Conservation (phyloP, 2,888 invertebrate species). For the Lathronympha strigana region DNA sequence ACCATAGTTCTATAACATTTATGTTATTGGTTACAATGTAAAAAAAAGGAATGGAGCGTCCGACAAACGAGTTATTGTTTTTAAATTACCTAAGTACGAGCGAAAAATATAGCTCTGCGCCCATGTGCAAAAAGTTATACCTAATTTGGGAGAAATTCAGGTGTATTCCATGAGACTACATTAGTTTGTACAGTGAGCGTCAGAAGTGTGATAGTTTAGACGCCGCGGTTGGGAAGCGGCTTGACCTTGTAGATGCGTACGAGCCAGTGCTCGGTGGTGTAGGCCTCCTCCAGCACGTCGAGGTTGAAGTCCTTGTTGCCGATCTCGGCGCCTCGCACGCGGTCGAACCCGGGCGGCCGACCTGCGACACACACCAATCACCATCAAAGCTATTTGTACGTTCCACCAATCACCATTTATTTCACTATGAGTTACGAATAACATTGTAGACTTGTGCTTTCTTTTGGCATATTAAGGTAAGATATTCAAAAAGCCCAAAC, state of each 20-base stretch:
- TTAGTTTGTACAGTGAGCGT: not conserved
- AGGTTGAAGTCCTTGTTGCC: constrained; percentile 99
- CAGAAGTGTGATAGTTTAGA: constrained; percentile 69
- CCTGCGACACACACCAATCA: constrained; percentile 76
- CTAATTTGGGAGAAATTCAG: constrained; percentile 3
- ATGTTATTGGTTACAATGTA: not conserved
- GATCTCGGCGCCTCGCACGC: constrained; percentile 98
- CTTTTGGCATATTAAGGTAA: too few species aligned
- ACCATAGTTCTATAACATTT: not conserved
- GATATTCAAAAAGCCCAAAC: too few species aligned
- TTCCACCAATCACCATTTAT: too few species aligned
- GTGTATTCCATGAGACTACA: not conserved
- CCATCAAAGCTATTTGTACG: too few species aligned
- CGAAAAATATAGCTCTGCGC: not conserved
- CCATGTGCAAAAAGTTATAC: constrained; percentile 2
- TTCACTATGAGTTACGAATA: too few species aligned
- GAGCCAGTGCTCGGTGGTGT: constrained; percentile 99
- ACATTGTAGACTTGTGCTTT: too few species aligned
- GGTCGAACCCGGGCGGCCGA: constrained; percentile 97
- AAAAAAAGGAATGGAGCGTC: not conserved
- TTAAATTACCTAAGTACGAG: constrained; percentile 1
- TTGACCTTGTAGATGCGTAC: constrained; percentile 99
- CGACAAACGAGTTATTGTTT: not conserved
- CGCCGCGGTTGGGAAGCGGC: constrained; percentile 94
- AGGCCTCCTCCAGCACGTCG: constrained; percentile 99